Evolutionary conservation across 1,140 invertebrate species (phyloP), one percentile per base, ranked within the genome.

Genomic region (Diabrotica virgifera): DNA sequence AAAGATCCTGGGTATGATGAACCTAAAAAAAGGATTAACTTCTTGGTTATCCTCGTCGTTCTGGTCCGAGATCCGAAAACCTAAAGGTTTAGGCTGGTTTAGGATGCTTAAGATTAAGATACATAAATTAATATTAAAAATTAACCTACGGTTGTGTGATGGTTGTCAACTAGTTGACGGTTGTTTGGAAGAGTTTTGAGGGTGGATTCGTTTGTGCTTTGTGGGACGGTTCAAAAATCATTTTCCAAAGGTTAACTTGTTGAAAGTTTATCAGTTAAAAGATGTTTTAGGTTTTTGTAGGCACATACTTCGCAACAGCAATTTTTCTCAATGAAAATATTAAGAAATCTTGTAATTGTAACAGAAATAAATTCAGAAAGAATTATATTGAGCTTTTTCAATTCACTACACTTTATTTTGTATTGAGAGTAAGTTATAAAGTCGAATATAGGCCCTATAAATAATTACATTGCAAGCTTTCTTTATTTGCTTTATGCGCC

Each of bases 1-100:
- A 55, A 38, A 60, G 69, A 57, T 52, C 63, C 58, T 2, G 40
- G 3, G 40, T 6, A 5, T 3, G 40, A 46, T 10, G 40, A 46
- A 46, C 40, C 40, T 46, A 46, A 46, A 46, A 46, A 46, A 10
- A 46, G 24, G 24, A 24, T 4, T 1, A 24, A 24, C 24, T 24
- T 24, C 24, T 24, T 24, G 24, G 24, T 46, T 6, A 46, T 46
- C 40, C 40, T 46, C 40, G 24, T 24, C 24, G 24, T 24, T 24
- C 24, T 24, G 24, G 24, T 24, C 24, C 24, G 24, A 24, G 24
- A 24, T 24, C 24, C 24, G 24, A 24, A 24, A 1, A 24, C 24
- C 24, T 24, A 24, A 24, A 24, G 24, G 24, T 24, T 24, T 24
- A 24, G 24, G 24, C 24, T n/a, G n/a, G n/a, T n/a, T n/a, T n/a